Evolutionary conservation across 1,140 invertebrate genomes (phyloP).

Genomic region (Aradophagus sp.): DNA sequence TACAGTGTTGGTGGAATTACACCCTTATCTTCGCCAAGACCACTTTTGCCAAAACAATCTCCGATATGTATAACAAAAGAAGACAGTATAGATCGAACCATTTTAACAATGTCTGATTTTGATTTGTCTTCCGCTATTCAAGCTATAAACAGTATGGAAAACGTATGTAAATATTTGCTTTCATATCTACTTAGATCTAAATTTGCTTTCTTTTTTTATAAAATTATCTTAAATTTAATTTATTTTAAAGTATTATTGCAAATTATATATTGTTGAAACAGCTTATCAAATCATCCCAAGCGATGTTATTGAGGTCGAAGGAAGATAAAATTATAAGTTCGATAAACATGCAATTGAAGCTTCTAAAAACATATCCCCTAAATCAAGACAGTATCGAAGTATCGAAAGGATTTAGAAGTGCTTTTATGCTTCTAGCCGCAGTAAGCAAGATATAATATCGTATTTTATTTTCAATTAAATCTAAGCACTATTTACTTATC

Average conservation of each 20-base stretch:
- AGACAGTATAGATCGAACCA: constrained; percentile 76
- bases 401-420: constrained; percentile 76
- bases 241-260: too few species aligned
- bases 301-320: constrained; percentile 76
- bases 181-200: constrained; percentile 10
- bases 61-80: constrained; percentile 64
- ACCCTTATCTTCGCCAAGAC: constrained; percentile 75
- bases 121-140: constrained; percentile 80
- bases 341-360: constrained; percentile 82
- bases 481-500: too few species aligned
- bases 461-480: constrained; percentile 3
- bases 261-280: constrained; percentile 23
- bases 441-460: too few species aligned
- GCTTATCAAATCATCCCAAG: constrained; percentile 68
- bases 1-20: constrained; percentile 62
- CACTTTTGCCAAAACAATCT: constrained; percentile 65
- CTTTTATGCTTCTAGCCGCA: constrained; percentile 79
- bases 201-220: constrained; percentile 5
- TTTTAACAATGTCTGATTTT: constrained; percentile 82
- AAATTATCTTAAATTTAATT: too few species aligned
- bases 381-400: constrained; percentile 68
- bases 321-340: constrained; percentile 84
- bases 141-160: constrained; percentile 81
- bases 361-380: constrained; percentile 74
- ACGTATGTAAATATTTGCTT: constrained; percentile 57